Evolutionary conservation across 2,888 invertebrate genomes (phyloP), one percentile per base, ranked within the genome.

Genomic region (Chrysomela aeneicollis): DNA sequence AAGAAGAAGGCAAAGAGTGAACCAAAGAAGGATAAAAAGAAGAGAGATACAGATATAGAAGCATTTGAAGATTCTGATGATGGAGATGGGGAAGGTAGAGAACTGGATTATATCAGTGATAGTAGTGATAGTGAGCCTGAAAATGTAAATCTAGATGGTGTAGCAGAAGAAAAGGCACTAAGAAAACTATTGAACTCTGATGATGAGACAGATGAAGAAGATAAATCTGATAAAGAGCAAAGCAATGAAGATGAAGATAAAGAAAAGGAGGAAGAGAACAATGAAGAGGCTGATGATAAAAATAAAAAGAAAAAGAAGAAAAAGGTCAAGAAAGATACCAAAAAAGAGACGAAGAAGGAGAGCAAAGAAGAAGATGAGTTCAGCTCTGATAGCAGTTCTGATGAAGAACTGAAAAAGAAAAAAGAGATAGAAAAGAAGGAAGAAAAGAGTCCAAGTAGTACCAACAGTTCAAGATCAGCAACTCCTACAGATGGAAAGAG

Each of bases 41-140:
- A 93, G 83, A 90, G 90, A 61, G 91, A 90, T 69, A 91, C 92
- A 0, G 92, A 95, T 68, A 91, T 93, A 72, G 97, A 97, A 79
- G 97, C 96, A 0, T 89, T 93, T 61, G 97, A 98, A 80, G 98
- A 98, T 78, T 97, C 97, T 71, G 98, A 98, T 81, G 97, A 98
- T 80, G 97, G 97, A 0, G 97, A 98, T 80, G 96, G 94, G 76
- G 98, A 98, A 83, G 97, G 97, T 0, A 83, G 94, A 59, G 98
- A 98, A 85, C 87, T 91, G 72, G 98, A 98, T 82, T 98, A 98
- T 78, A 97, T 97, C 87, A 12, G 93, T 90, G 82, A 91, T 87
- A 76, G 93, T 89, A 80, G 87, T 84, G 59, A 93, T 90, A 84
- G 86, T 89, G 57, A 92, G 90, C 78, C 95, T 90, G 82, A 94